Percentiles rank a stretch among this genome's conserved stretches.
Evolutionary conservation across 2,888 invertebrate genomes (phyloP).

Genomic region (Drosophila sordidula): DNA sequence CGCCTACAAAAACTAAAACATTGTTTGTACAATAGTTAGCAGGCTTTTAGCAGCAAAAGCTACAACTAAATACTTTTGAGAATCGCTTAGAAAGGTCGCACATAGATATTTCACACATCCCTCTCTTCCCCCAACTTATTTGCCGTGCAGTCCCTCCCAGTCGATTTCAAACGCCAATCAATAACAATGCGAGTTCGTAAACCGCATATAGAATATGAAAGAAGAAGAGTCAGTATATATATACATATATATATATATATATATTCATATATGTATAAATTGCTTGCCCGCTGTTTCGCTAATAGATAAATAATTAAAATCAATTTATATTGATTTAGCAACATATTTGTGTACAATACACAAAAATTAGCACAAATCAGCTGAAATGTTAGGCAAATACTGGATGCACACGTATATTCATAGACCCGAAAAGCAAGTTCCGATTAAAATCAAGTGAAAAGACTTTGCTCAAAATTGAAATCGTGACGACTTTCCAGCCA

Average conservation of each 20-base stretch:
- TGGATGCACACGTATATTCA: slow-evolving; percentile 2
- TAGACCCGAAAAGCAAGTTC: slow-evolving; percentile 33
- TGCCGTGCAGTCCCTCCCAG: slow-evolving; percentile 1
- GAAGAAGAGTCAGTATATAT: slow-evolving; percentile 2
- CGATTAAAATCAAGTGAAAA: slow-evolving; percentile 3
- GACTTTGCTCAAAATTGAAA: slow-evolving; percentile 17
- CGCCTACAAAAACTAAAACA: not conserved
- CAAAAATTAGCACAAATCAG: slow-evolving; percentile 74
- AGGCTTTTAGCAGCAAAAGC: slow-evolving; percentile 1
- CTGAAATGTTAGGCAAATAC: slow-evolving; percentile 73
- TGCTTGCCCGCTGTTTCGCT: slow-evolving; percentile 63
- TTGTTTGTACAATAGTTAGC: slow-evolving; percentile 17
- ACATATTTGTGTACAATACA: slow-evolving; percentile 56
- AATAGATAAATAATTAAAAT: slow-evolving; percentile 81
- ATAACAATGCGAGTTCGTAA: slow-evolving; percentile 30
- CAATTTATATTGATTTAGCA: slow-evolving; percentile 81
- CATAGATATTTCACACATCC: slow-evolving; percentile 19
- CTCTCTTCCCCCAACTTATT: not conserved
- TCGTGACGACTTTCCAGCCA: slow-evolving; percentile 50
- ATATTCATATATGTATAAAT: slow-evolving; percentile 14
- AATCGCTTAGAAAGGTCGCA: slow-evolving; percentile 4
- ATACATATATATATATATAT: not conserved
- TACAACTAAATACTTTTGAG: not conserved
- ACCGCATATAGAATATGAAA: slow-evolving; percentile 8
- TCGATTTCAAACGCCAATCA: slow-evolving; percentile 39